A percentile compares a stretch with the other conserved stretches of the same genome.
phyloP scores from a whole-genome alignment of 64 coral and sea anemone genomes.

The Actinia tenebrosa region DNA sequence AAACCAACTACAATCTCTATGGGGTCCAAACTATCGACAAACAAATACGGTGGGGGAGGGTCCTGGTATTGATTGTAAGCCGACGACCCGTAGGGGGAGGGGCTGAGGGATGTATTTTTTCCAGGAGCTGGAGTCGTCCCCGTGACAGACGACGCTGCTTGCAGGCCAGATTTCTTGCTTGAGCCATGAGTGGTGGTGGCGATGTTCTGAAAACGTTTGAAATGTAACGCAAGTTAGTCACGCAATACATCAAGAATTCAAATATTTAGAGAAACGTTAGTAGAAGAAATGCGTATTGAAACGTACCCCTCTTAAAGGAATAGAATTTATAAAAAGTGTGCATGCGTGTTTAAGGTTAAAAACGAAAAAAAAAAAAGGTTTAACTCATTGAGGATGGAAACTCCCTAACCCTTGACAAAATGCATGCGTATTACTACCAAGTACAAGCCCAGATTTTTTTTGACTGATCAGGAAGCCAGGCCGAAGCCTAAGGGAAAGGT shows the following conservation, averaged over 20 bases:
- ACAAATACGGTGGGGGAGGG: constrained; percentile 80
- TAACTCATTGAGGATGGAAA: no score
- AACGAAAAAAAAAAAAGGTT: no score
- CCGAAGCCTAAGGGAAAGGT: no score
- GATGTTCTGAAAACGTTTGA: constrained; percentile 61
- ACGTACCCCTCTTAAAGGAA: no score
- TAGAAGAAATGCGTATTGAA: no score
- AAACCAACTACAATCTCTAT: constrained; percentile 90
- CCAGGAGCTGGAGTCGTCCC: constrained; percentile 64
- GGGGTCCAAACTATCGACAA: constrained; percentile 85
- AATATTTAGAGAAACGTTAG: no score
- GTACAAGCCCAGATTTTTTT: no score
- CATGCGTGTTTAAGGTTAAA: no score
- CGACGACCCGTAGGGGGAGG: constrained; percentile 56
- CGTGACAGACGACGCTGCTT: constrained; percentile 66
- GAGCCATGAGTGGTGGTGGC: constrained; percentile 50
- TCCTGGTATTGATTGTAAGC: constrained; percentile 49
- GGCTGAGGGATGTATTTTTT: constrained; percentile 59
- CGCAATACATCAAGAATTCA: not conserved
- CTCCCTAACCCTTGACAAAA: no score
- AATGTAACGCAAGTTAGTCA: not conserved
- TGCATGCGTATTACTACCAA: no score
- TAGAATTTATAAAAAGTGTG: no score
- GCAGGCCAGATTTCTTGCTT: constrained; percentile 84
- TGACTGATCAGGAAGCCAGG: no score